Conservation (phyloP, 2,888 invertebrate genomes). For the Encarsia formosa region DNA sequence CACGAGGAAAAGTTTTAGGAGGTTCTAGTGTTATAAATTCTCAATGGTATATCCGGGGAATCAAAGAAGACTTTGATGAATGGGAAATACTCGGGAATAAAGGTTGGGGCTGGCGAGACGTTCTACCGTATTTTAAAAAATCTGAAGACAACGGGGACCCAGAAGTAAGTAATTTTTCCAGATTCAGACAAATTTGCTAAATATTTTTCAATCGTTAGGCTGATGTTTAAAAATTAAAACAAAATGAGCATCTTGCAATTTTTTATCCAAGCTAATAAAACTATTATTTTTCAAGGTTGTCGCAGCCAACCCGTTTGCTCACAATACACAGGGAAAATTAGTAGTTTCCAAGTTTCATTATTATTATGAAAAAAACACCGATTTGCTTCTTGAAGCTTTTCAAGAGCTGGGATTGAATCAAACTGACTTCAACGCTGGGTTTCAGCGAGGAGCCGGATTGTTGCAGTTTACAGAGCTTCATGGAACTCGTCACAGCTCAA, state of each 20-base stretch:
- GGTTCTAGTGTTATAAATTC: not conserved
- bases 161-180: conserved; percentile 9
- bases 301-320: not conserved
- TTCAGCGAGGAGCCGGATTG: not conserved
- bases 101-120: not conserved
- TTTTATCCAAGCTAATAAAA: not conserved
- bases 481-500: not conserved
- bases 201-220: not conserved
- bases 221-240: not conserved
- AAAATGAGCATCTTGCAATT: not conserved
- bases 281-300: not conserved
- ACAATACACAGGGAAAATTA: not conserved
- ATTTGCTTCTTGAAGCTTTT: not conserved
- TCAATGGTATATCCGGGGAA: not conserved
- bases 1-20: conserved; percentile 8
- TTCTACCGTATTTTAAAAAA: conserved; percentile 5
- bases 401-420: conserved; percentile 1
- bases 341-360: not conserved
- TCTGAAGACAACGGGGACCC: not conserved
- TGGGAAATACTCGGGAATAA: conserved; percentile 1
- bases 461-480: not conserved
- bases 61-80: conserved; percentile 1
- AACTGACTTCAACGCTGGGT: conserved; percentile 2
- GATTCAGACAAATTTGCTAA: not conserved
- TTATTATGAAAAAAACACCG: not conserved